These are phyloP conservation scores for Neosilurus hyrtlii DNA, from an alignment of 2,797 vertebrate species.

Conservation along the genomic window DNA sequence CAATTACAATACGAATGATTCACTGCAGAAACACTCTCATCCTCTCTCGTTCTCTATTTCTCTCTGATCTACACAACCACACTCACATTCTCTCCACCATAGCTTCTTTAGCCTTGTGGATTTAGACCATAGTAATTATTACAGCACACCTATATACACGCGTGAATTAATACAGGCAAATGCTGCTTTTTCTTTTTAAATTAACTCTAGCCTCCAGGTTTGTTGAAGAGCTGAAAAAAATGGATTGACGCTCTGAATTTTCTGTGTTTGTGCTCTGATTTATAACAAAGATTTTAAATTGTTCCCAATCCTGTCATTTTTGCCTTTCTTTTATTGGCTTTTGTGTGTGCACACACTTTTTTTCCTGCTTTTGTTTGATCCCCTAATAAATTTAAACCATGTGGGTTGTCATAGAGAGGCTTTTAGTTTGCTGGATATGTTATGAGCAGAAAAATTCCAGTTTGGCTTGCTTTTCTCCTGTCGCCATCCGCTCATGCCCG, in stretches of 20 bases:
- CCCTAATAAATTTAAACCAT: background rate
- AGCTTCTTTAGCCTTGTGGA: background rate
- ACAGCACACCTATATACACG: background rate
- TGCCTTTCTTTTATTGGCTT: background rate
- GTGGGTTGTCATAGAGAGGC: background rate
- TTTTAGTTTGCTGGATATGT: background rate
- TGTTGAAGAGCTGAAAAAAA: background rate
- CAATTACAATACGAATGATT: conserved; percentile 61
- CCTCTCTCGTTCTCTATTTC: conserved; percentile 11
- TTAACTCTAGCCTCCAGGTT: background rate
- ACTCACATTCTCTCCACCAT: background rate
- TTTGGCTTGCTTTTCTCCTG: background rate
- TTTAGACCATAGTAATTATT: conserved; percentile 15
- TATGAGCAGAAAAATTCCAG: background rate
- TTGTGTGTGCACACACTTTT: background rate
- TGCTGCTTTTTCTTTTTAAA: background rate
- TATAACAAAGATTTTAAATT: background rate
- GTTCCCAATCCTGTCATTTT: too few species aligned
- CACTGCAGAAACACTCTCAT: conserved; percentile 34
- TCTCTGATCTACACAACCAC: background rate
- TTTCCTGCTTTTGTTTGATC: background rate
- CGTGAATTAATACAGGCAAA: conserved; percentile 4
- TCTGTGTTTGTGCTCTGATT: background rate
- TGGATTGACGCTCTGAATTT: background rate
- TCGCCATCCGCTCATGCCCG: background rate